A percentile compares a stretch with the other conserved stretches of the same genome.
These are phyloP conservation scores for Apodemia hepburni DNA, from an alignment of 2,888 invertebrate genomes.

Conservation along the genomic window DNA sequence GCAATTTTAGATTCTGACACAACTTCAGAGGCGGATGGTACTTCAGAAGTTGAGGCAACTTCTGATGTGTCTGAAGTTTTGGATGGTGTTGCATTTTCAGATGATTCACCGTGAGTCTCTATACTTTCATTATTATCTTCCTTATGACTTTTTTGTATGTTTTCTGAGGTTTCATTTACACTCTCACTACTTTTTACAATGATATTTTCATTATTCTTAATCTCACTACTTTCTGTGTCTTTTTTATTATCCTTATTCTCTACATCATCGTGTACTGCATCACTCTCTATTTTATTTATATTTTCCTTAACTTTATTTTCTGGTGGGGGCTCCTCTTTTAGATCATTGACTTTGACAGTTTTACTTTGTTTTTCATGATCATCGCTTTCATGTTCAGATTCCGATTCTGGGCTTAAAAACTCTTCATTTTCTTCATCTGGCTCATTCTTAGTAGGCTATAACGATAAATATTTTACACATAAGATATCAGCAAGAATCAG, in stretches of 20 bases:
- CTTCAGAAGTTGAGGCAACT: background rate
- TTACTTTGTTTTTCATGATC: slow-evolving; percentile 35
- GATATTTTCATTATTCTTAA: background rate
- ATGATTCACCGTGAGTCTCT: background rate
- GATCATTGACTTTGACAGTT: slow-evolving; percentile 25
- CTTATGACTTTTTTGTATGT: slow-evolving; percentile 19
- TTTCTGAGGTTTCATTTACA: slow-evolving; percentile 19
- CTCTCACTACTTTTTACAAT: slow-evolving; percentile 19
- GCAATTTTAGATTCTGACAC: background rate
- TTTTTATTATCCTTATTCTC: slow-evolving; percentile 37
- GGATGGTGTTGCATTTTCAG: background rate
- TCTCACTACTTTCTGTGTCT: slow-evolving; percentile 34
- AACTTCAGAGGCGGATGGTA: background rate
- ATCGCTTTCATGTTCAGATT: slow-evolving; percentile 60
- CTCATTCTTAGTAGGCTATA: slow-evolving; percentile 42
- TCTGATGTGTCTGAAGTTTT: slow-evolving; percentile 7
- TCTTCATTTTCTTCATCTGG: slow-evolving; percentile 70
- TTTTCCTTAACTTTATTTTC: slow-evolving; percentile 29
- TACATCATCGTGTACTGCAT: slow-evolving; percentile 26
- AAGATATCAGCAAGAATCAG: background rate
- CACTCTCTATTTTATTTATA: slow-evolving; percentile 28
- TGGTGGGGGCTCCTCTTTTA: slow-evolving; percentile 23
- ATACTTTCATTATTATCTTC: slow-evolving; percentile 17
- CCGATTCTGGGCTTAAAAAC: slow-evolving; percentile 70
- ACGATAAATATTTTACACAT: slow-evolving; percentile 23